Percentiles rank a stretch among this genome's conserved stretches.
phyloP scores from a whole-genome alignment of 2,113 vertebrate species.

The Bombycilla garrulus region DNA sequence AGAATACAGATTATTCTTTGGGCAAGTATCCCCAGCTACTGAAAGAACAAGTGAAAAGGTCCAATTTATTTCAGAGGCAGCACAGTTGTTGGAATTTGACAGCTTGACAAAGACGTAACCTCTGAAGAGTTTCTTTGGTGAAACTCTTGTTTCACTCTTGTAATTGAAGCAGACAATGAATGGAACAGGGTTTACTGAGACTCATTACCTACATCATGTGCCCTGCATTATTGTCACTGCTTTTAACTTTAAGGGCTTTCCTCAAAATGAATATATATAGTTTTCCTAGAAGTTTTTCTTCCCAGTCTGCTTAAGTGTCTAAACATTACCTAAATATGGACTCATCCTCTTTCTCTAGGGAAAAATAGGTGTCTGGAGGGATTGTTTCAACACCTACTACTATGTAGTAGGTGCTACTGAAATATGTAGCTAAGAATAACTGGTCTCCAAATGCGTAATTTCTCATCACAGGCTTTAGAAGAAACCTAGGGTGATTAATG shows the following conservation, averaged over 20 bases:
- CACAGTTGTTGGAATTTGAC: not conserved
- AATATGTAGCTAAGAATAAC: not conserved
- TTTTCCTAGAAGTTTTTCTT: not conserved
- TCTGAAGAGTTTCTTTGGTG: not conserved
- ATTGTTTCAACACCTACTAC: not conserved
- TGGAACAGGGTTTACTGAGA: not conserved
- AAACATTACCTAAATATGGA: not conserved
- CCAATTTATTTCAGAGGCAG: not conserved
- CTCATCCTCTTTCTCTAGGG: not conserved
- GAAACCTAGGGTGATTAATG: not conserved
- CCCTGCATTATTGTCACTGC: not conserved
- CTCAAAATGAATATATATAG: not conserved
- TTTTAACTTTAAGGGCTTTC: not conserved
- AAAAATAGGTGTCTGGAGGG: not conserved
- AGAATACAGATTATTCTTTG: not conserved
- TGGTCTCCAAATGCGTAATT: not conserved
- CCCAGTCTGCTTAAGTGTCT: not conserved
- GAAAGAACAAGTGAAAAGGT: not conserved
- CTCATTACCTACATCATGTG: not conserved
- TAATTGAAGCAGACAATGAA: not conserved
- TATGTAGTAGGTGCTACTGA: no score
- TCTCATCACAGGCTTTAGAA: not conserved
- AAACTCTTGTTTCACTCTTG: no score
- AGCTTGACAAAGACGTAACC: not conserved
- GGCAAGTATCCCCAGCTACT: not conserved